A percentile compares a stretch with the other conserved stretches of the same genome.
phyloP scores from a whole-genome alignment of 1,140 invertebrate genomes.

The Archivesica marissinica region DNA sequence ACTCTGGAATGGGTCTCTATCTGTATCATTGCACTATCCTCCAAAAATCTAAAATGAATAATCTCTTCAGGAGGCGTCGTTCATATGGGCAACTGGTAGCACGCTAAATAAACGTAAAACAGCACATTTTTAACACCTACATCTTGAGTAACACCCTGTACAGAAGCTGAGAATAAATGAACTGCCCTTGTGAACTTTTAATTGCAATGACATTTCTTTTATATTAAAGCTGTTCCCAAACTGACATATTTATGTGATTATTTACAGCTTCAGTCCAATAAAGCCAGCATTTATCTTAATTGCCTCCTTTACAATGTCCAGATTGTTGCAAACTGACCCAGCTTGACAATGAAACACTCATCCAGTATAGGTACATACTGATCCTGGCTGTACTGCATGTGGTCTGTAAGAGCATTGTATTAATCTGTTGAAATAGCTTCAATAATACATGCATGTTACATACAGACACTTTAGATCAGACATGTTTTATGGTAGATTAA shows the following conservation, averaged over 20 bases:
- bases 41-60: no score
- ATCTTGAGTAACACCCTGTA: no score
- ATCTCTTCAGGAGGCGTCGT: no score
- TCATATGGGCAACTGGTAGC: no score
- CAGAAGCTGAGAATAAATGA: no score
- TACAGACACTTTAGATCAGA: slow-evolving; percentile 7
- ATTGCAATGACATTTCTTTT: not conserved
- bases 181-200: no score
- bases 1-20: no score
- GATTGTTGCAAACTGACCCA: not conserved
- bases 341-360: not conserved
- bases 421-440: not conserved
- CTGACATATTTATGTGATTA: slow-evolving; percentile 12
- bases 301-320: slow-evolving; percentile 7
- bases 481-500: slow-evolving; percentile 19
- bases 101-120: no score
- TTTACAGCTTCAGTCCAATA: slow-evolving; percentile 18
- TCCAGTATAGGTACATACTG: not conserved
- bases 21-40: no score
- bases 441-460: not conserved
- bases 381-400: not conserved
- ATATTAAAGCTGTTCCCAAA: not conserved
- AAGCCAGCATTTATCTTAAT: slow-evolving; percentile 15
- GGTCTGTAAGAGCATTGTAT: slow-evolving; percentile 6
- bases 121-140: no score